phyloP scores from a whole-genome alignment of 2,888 invertebrate species.

The Meta bourneti region DNA sequence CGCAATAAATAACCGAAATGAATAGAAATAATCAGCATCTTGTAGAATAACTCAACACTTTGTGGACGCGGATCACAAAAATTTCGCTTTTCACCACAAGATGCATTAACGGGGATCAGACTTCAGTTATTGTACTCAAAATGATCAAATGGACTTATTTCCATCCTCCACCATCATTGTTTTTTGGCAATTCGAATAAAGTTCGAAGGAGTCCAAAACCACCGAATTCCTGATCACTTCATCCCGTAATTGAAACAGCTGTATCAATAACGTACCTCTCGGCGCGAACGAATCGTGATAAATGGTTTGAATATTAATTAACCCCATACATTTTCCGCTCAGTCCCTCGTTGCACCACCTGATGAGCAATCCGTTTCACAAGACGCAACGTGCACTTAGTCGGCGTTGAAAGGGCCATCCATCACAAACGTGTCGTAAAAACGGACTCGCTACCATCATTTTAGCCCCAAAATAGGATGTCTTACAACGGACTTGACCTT shows the following conservation, averaged over 20 bases:
- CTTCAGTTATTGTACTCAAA: too few species aligned
- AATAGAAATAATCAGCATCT: too few species aligned
- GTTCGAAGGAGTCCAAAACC: too few species aligned
- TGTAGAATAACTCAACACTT: too few species aligned
- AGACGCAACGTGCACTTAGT: conserved; percentile 27
- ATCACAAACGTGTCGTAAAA: conserved; percentile 38
- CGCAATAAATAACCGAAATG: too few species aligned
- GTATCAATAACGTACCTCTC: background rate
- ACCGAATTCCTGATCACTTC: too few species aligned
- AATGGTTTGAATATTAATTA: conserved; percentile 54
- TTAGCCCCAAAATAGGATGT: conserved; percentile 39
- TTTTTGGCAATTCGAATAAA: too few species aligned
- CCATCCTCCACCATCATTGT: too few species aligned
- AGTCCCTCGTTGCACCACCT: background rate
- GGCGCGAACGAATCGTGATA: conserved; percentile 17
- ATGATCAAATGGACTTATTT: too few species aligned
- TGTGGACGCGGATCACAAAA: too few species aligned
- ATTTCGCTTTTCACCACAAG: too few species aligned
- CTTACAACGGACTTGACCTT: conserved; percentile 21
- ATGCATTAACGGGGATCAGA: too few species aligned
- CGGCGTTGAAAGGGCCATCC: conserved; percentile 15
- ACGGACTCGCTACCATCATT: conserved; percentile 18
- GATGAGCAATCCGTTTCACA: conserved; percentile 24
- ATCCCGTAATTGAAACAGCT: background rate
- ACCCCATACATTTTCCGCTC: conserved; percentile 2